A percentile compares a stretch with the other conserved stretches of the same genome.
These are phyloP conservation scores for Macaria liturata DNA, from an alignment of 2,888 invertebrate genomes.

Conservation along the genomic window DNA sequence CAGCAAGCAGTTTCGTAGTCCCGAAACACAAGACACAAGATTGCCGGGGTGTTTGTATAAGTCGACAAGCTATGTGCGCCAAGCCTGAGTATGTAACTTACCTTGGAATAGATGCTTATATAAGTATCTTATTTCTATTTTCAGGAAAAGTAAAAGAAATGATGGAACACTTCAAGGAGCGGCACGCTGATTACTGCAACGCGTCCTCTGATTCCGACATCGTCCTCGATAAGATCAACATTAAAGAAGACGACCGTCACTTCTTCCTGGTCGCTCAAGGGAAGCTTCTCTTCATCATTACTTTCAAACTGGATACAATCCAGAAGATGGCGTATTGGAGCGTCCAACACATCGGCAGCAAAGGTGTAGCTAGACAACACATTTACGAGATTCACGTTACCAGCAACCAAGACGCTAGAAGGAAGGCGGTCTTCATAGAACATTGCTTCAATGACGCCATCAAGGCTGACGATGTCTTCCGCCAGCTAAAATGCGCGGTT, in stretches of 20 bases:
- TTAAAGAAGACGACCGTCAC: conserved; percentile 57
- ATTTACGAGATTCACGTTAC: conserved; percentile 66
- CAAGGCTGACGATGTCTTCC: conserved; percentile 66
- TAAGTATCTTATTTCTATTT: too few species aligned
- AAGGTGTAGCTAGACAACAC: conserved; percentile 59
- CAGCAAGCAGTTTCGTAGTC: too few species aligned
- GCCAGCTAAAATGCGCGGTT: conserved; percentile 61
- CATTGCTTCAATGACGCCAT: conserved; percentile 67
- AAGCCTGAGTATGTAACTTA: too few species aligned
- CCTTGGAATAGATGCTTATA: too few species aligned
- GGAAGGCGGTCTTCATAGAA: conserved; percentile 62
- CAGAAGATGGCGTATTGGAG: conserved; percentile 69
- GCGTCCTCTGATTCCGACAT: conserved; percentile 57
- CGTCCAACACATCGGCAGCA: conserved; percentile 67
- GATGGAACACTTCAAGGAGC: conserved; percentile 68
- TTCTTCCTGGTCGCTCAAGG: conserved; percentile 58
- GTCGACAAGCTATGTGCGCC: too few species aligned
- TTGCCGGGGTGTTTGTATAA: too few species aligned
- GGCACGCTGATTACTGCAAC: conserved; percentile 57
- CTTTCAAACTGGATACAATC: conserved; percentile 63
- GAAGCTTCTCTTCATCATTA: conserved; percentile 63
- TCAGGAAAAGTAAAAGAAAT: conserved; percentile 63
- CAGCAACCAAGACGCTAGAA: conserved; percentile 59
- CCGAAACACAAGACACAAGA: too few species aligned
- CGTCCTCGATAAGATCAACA: conserved; percentile 47